Conservation (phyloP, 2,888 invertebrate species). For the Tupiocoris notatus region DNA sequence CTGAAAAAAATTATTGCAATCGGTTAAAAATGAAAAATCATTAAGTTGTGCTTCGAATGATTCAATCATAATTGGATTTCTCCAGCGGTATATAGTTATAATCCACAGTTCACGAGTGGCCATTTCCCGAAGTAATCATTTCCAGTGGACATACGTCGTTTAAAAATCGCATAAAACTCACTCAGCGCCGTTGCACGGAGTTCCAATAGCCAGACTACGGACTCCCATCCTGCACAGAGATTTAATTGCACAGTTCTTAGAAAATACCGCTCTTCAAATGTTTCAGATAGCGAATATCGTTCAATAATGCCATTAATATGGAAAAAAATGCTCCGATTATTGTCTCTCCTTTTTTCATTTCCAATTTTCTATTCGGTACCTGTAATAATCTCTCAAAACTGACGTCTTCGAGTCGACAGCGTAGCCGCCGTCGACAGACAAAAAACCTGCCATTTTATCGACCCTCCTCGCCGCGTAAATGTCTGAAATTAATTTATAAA, state of each 20-base stretch:
- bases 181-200: conserved; percentile 12
- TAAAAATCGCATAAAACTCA: conserved; percentile 2
- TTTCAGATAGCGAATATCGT: not conserved
- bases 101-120: too few relatives aligned
- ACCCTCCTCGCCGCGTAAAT: not conserved
- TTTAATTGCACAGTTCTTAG: not conserved
- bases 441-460: not conserved
- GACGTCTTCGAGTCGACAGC: conserved; percentile 14
- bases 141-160: too few relatives aligned
- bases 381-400: conserved; percentile 12
- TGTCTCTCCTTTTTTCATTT: not conserved
- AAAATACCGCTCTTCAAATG: too few relatives aligned
- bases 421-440: conserved; percentile 13
- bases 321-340: not conserved
- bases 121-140: too few relatives aligned
- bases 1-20: too few relatives aligned
- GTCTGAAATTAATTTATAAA: too few relatives aligned
- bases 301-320: not conserved
- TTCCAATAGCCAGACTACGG: conserved; percentile 12
- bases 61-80: too few relatives aligned
- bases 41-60: too few relatives aligned
- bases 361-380: not conserved
- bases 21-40: too few relatives aligned
- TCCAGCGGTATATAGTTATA: too few relatives aligned
- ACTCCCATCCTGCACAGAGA: conserved; percentile 25